These are phyloP conservation scores for Caretta caretta DNA, from an alignment of 2,113 vertebrate genomes.

Conservation along the genomic window DNA sequence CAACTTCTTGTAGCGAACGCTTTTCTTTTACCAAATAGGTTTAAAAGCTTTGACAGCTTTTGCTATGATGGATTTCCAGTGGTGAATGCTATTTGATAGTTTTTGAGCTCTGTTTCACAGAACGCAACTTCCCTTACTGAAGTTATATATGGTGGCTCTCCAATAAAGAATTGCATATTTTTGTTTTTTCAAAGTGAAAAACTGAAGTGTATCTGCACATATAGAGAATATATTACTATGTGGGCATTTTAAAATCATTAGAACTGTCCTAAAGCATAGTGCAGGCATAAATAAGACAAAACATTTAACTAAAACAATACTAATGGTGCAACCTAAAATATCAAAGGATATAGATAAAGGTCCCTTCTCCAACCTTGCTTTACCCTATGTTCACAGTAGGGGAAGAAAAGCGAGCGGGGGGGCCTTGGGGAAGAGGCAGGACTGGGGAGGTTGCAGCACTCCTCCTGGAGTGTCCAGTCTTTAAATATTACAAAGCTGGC, in stretches of 20 bases:
- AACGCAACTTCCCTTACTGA: neutral
- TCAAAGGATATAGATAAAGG: neutral
- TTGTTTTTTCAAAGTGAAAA: neutral
- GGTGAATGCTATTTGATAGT: neutral
- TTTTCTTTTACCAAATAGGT: neutral
- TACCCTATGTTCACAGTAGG: neutral
- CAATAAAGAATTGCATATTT: neutral
- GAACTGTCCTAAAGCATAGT: neutral
- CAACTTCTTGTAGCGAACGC: neutral
- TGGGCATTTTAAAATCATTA: neutral
- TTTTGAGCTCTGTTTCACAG: slow-evolving; percentile 7
- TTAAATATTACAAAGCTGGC: no score
- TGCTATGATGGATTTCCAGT: neutral
- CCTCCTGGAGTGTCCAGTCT: no score
- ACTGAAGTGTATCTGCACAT: neutral
- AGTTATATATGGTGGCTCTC: neutral
- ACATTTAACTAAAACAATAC: neutral
- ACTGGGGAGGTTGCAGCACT: no score
- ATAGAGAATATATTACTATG: neutral
- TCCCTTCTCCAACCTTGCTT: no score
- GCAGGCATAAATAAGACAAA: neutral
- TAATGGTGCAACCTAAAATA: neutral
- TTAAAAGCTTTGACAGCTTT: neutral
- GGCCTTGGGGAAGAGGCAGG: no score
- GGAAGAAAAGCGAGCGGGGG: no score